Evolutionary conservation across 2,888 invertebrate species (phyloP).

Genomic region (Gortyna flavago): DNA sequence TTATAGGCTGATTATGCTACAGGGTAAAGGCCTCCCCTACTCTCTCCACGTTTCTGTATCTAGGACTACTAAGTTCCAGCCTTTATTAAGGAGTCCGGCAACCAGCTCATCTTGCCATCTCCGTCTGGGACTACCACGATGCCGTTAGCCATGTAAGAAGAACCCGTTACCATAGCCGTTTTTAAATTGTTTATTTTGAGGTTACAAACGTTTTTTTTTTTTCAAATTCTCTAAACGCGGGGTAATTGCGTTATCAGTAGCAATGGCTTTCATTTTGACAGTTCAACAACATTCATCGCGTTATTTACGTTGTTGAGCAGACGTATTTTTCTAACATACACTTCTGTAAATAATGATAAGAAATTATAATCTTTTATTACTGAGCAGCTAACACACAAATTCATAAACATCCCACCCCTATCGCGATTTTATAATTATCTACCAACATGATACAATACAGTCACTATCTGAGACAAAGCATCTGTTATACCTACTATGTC

Average conservation of each 20-base stretch:
- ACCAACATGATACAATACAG: slow-evolving; percentile 15
- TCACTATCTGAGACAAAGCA: slow-evolving; percentile 27
- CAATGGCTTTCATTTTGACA: no score
- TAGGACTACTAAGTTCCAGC: no score
- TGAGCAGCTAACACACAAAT: slow-evolving; percentile 28
- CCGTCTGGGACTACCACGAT: not conserved
- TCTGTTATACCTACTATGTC: slow-evolving; percentile 34
- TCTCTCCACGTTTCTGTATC: no score
- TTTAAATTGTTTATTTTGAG: not conserved
- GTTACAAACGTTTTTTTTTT: not conserved
- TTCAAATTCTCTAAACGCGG: not conserved
- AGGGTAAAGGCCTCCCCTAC: not conserved
- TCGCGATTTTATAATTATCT: slow-evolving; percentile 46
- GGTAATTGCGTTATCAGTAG: not conserved
- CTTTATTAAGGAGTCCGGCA: not conserved
- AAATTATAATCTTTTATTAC: slow-evolving; percentile 37
- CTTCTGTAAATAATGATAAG: slow-evolving; percentile 27
- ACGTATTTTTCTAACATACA: not conserved
- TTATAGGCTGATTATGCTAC: no score
- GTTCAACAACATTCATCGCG: no score
- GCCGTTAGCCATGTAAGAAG: no score
- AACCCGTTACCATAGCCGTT: not conserved
- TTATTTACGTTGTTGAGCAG: no score
- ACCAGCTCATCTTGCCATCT: not conserved
- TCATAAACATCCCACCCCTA: slow-evolving; percentile 14